A percentile compares a stretch with the other conserved stretches of the same genome.
These are phyloP conservation scores for Datnioides undecimradiatus DNA, from an alignment of 2,113 vertebrate species.

Conservation along the genomic window DNA sequence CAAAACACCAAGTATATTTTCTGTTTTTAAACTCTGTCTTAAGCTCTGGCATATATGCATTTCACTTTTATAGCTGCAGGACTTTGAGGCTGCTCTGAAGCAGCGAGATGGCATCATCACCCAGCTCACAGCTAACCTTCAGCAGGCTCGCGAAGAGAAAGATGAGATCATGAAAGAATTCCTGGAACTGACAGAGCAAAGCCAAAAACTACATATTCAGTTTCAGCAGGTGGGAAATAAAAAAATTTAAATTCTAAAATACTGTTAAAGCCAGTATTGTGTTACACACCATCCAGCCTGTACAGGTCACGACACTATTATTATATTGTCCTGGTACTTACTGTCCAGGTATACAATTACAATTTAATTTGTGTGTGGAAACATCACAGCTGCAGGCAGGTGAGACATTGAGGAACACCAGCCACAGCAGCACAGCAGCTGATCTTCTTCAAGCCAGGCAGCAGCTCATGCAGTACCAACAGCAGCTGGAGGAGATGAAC, in stretches of 20 bases:
- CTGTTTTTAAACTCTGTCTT: neutral
- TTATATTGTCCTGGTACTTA: neutral
- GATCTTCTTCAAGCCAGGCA: constrained; percentile 94
- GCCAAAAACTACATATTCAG: constrained; percentile 95
- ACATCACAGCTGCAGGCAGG: constrained; percentile 91
- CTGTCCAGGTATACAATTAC: neutral
- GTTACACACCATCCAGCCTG: rapidly evolving
- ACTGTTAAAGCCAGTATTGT: neutral
- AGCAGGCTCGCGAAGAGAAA: constrained; percentile 94
- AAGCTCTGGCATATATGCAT: neutral
- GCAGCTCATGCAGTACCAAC: constrained; percentile 90
- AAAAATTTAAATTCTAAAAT: neutral
- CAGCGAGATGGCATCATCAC: constrained; percentile 98
- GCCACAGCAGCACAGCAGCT: constrained; percentile 92
- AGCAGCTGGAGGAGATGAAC: constrained; percentile 89
- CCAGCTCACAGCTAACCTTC: constrained; percentile 95
- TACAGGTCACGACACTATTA: neutral
- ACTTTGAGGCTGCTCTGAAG: constrained; percentile 96
- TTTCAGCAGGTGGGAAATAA: constrained; percentile 91
- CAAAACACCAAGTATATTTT: neutral
- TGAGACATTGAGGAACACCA: constrained; percentile 92
- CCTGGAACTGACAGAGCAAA: constrained; percentile 93
- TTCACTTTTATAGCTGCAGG: constrained; percentile 87
- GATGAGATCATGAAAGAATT: constrained; percentile 97
- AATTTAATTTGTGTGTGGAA: neutral